These are phyloP conservation scores for Mactromeris polynyma DNA, from an alignment of 2,888 invertebrate species.

Conservation along the genomic window DNA sequence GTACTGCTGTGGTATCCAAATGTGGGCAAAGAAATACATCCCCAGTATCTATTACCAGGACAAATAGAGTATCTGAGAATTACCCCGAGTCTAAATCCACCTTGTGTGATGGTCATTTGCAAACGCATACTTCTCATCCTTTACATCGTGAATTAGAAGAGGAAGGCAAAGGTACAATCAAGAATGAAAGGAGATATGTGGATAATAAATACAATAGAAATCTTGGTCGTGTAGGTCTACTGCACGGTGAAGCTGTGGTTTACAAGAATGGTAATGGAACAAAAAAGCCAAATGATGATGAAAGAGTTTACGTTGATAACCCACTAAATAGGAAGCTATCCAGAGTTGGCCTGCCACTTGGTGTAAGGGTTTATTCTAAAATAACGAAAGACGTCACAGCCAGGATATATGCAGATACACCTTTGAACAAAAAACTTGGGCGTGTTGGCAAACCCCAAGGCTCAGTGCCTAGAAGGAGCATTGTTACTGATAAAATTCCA, in stretches of 20 bases:
- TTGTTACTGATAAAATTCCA: background rate
- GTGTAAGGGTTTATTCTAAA: background rate
- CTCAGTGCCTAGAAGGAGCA: conserved; percentile 29
- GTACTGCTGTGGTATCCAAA: background rate
- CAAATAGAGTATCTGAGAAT: too few relatives aligned
- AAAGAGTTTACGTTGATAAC: background rate
- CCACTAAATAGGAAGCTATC: background rate
- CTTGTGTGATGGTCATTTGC: too few relatives aligned
- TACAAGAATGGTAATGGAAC: background rate
- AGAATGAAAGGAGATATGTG: conserved; percentile 37
- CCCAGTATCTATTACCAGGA: too few relatives aligned
- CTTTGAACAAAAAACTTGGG: conserved; percentile 35
- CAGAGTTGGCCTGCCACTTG: background rate
- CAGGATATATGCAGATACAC: background rate
- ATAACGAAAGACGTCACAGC: background rate
- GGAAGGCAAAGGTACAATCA: background rate
- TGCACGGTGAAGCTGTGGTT: background rate
- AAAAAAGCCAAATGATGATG: background rate
- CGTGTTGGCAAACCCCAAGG: conserved; percentile 56
- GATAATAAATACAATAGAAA: conserved; percentile 53
- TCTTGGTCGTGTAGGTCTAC: conserved; percentile 47
- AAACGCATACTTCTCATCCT: too few relatives aligned
- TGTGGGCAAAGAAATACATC: too few relatives aligned
- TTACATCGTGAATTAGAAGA: too few relatives aligned
- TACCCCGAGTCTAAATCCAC: too few relatives aligned